Evolutionary conservation across 2,888 invertebrate species (phyloP), one percentile per base, ranked within the genome.

Genomic region (Clivina fossor): DNA sequence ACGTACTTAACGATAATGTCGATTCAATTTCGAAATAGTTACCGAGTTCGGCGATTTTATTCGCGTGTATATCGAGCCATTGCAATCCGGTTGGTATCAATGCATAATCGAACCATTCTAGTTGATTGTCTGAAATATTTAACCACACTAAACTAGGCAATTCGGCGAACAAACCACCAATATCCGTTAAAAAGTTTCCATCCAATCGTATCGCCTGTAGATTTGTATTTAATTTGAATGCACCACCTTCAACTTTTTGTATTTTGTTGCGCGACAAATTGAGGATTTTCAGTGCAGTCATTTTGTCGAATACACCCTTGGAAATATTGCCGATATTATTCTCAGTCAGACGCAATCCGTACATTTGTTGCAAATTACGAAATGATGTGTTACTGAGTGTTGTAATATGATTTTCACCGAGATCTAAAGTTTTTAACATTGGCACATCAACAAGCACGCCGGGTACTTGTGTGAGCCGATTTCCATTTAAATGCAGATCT

Each of bases 21-120:
- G 86, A 85, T 77, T 90, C 88, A 67, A 90, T 84, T 73, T 90
- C 90, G 69, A 87, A 87, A 74, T 89, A 88, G 78, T 91, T 91
- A 63, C 89, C 89, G 63, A 92, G 79, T 74, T 88, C 88, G 64
- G 82, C 82, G 63, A 92, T 90, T 74, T 85, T 84, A 76, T 92
- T 92, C 61, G 87, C 82, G 68, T 90, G 90, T 68, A 91, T 85
- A 75, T 92, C 90, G 65, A 92, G 76, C 87, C 89, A 89, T 75
- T 89, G 86, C 65, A 92, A 78, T 69, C 87, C 85, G 63, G 86
- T 87, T 59, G 91, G 91, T 72, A 92, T 86, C 74, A 90, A 82
- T 54, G 88, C 86, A 72, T 90, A 91, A 75, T 91, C 90, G 73
- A 92, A 89, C 82, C 84, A 84, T 75, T 85, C 85, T 62, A 92